Evolutionary conservation across 2,113 vertebrate genomes (phyloP), one percentile per base, ranked within the genome.

Genomic region (Bungarus multicinctus): DNA sequence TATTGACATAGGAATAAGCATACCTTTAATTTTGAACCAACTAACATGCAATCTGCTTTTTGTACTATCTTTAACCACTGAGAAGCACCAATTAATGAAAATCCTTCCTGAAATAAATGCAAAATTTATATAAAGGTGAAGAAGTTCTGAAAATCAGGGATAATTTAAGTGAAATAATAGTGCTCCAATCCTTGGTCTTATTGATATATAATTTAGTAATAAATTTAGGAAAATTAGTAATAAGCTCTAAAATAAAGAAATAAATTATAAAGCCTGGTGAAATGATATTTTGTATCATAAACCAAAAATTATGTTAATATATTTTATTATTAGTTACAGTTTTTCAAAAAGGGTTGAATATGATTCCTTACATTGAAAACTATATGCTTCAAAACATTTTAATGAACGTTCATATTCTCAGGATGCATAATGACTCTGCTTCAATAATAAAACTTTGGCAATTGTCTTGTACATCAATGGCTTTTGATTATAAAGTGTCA

Each of bases 41-140:
- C 97, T 89, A 99, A 96, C 90, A 99, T 97, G 95, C 98, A 98
- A 93, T 99, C 98, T 93, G 96, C 95, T 94, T 97, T 98, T 93
- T 98, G 98, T 30, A 98, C 98, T 90, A 99, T 96, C 97, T 98
- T 99, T 93, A 99, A 93, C 97, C 97, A 98, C 86, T 97, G 98
- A 64, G 97, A 97, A 91, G 97, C 97, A 92, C 97, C 96, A 22
- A 98, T 95, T 93, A 99, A 96, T 64, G 98, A 98, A 93, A 99
- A 98, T 8, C 98, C 98, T 96, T 99, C 99, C 99, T 99, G 96
- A 94, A 97, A 97, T 30, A 96, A 96, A 97, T 92, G 93, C 89
- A 93, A 93, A 93, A 89, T 85, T 3, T 43, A 3, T 1, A 69
- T n/a, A 64, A n/a, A 30, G 14, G 47, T 14, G 9, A 23, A 43